Base-by-base conservation (phyloP, 2,888 invertebrate genomes). In the Galeopsomyia nigrocyanea region DNA sequence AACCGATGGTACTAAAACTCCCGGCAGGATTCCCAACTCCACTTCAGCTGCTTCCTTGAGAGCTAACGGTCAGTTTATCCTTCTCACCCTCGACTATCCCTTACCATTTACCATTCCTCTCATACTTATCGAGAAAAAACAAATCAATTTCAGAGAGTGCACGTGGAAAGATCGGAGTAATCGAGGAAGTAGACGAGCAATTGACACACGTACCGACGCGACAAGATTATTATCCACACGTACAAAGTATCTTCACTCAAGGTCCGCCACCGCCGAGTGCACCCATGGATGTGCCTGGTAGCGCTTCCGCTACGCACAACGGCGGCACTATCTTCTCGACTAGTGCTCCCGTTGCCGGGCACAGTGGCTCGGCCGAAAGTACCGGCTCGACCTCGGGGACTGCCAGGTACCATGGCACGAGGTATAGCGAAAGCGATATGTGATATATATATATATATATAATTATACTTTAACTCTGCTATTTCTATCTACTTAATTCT, bases 131-230 rank as follows among this genome's bases (percentile, higher is more conserved):
- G n/a, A 46, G 1, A 26, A 63, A 31, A 26, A 31, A 51, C 7
- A 47, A 22, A 17, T n/a, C 7, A 17, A 14, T 47, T 55, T n/a
- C 14, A 62, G 56, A 47, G 6, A n/a, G 14, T 17, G 58, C 21
- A 53, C 71, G 55, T 26, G 85, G 85, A 81, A 81, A 82, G 64
- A 85, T 86, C 68, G 86, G 83, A 2, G 86, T 85, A 6, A 88
- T 88, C 57, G 87, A 88, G 76, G 88, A 88, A 77, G 87, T 88
- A 0, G 95, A 95, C 81, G 95, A 95, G 82, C 95, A 95, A 84
- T 89, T 91, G 80, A 95, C 95, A 92, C 94, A 73, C 94, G n/a
- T 92, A 6, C 94, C 95, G 57, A 90, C 91, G 87, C 90, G 91
- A 80, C 86, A 88, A 82, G 84, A 90, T 83, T 83, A 86, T 65